Evolutionary conservation across 2,113 vertebrate genomes (phyloP), one percentile per base, ranked within the genome.

Genomic region (Bufo gargarizans): DNA sequence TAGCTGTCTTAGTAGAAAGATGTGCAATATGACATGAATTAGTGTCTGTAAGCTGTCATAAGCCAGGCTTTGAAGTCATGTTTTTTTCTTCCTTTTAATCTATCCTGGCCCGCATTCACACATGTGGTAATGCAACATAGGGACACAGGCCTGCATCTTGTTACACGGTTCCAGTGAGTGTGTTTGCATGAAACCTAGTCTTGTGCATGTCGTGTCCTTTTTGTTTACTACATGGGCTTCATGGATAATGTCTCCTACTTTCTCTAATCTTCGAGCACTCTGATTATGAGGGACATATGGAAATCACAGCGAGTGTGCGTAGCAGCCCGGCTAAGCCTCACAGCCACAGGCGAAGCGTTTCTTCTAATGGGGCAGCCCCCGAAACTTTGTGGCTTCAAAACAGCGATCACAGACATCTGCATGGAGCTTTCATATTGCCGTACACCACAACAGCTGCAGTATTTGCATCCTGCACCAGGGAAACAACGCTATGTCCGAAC

Each of bases 301-400:
- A 9, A 20, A 50, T 50, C 72, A 20, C 72, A 76, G 47, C 12
- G 50, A 20, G 72, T 0, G 50, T 49, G 45, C 47, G 17, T 20
- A 76, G 9, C 47, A 20, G 72, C 12, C 14, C 0, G 10, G 16
- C 45, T 20, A 76, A 76, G 6, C 45, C 20, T 12, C 11, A 12
- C 11, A 80, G 53, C 55, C 55, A 58, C 53, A 43, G 77, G 53
- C 77, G 9, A 53, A 43, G 72, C 4, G 72, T 76, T 80, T 59
- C 50, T 58, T 79, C 77, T 79, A 43, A 0, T 80, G 19, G 14
- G 3, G 58, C 50, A 58, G 63, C 22, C 74, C 19, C 10, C 45
- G 83, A 85, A 74, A 85, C 83, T 85, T 74, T 58, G 83, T 85
- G 83, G 53, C 50, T 56, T 59, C 55, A 59, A 56, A 72, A 22